phyloP scores from a whole-genome alignment of 2,113 vertebrate genomes.

The Arothron firmamentum region DNA sequence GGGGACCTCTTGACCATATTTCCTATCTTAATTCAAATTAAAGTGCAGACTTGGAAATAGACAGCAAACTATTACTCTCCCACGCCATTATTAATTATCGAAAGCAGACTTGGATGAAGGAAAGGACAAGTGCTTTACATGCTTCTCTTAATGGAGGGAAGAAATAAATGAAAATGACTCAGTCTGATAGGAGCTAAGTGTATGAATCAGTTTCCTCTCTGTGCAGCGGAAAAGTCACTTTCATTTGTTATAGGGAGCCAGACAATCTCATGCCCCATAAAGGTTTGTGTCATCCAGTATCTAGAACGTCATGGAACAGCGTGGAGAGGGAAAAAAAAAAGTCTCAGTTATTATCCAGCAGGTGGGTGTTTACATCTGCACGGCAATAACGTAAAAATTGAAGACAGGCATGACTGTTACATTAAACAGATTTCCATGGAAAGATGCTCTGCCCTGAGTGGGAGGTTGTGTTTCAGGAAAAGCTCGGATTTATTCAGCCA shows the following conservation, averaged over 20 bases:
- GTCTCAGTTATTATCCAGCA: slow-evolving; percentile 39
- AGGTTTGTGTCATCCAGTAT: not conserved
- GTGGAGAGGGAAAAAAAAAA: slow-evolving; percentile 40
- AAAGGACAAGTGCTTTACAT: slow-evolving; percentile 32
- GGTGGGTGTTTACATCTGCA: slow-evolving; percentile 60
- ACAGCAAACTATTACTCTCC: slow-evolving; percentile 54
- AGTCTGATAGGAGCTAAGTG: too few species aligned
- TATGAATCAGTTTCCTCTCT: not conserved
- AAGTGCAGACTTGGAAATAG: slow-evolving; percentile 38
- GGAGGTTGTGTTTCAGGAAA: slow-evolving; percentile 33
- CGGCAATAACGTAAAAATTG: slow-evolving; percentile 46
- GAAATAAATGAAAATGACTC: slow-evolving; percentile 3
- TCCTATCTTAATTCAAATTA: slow-evolving; percentile 53
- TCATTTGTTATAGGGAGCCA: too few species aligned
- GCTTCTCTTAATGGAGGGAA: not conserved
- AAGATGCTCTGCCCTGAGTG: slow-evolving; percentile 30
- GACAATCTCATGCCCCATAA: too few species aligned
- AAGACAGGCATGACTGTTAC: slow-evolving; percentile 40
- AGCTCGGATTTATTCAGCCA: too few species aligned
- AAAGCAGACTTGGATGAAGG: slow-evolving; percentile 52
- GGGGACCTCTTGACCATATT: slow-evolving; percentile 50
- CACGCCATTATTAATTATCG: slow-evolving; percentile 49
- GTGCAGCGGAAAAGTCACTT: too few species aligned
- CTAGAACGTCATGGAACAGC: slow-evolving; percentile 19
- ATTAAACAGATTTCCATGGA: slow-evolving; percentile 44